Evolutionary conservation across 1,140 invertebrate genomes (phyloP), one percentile per base, ranked within the genome.

Genomic region (Andrena cerasifolii): DNA sequence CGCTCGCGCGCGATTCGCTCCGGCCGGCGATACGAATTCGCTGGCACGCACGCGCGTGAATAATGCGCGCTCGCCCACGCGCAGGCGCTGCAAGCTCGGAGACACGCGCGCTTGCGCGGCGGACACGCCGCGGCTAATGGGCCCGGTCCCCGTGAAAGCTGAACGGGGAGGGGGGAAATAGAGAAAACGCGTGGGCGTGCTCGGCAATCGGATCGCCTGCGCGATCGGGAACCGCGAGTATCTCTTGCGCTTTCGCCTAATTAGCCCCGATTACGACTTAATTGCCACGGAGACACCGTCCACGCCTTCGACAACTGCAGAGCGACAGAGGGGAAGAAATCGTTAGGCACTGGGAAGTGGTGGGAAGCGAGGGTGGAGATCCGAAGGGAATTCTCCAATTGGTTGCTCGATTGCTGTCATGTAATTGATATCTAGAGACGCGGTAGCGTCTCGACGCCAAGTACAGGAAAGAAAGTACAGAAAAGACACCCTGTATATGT

Each of bases 231-330:
- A 43, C 40, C 78, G 71, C 28, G 67, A 21, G 47, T 59, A 62
- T 65, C 59, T 47, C 12, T 45, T 78, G 58, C 54, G 53, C 56
- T 78, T 70, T 79, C 78, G 53, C 79, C 70, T 86, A 85, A 85
- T 86, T 86, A 85, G 80, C 51, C 40, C 47, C 24, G 82, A 86
- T 84, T 79, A 67, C 73, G 43, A 54, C 84, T 87, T 86, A 84
- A 86, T 86, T 80, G 71, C 56, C 5, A 40, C 3, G 36, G 36
- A 40, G 36, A 40, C 36, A 40, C 31, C 28, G 3, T 31, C 14
- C 31, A 24, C 65, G 16, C 16, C 10, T 21, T 53, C 24, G 14
- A 14, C 40, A n/a, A 40, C 18, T 56, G 21, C 33, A n/a, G 33
- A 21, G 16, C 18, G 28, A n/a, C 18, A 16, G 18, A 16, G 16